A percentile compares a stretch with the other conserved stretches of the same genome.
phyloP scores from a whole-genome alignment of 1,140 invertebrate species.

The Coenobita brevimanus region DNA sequence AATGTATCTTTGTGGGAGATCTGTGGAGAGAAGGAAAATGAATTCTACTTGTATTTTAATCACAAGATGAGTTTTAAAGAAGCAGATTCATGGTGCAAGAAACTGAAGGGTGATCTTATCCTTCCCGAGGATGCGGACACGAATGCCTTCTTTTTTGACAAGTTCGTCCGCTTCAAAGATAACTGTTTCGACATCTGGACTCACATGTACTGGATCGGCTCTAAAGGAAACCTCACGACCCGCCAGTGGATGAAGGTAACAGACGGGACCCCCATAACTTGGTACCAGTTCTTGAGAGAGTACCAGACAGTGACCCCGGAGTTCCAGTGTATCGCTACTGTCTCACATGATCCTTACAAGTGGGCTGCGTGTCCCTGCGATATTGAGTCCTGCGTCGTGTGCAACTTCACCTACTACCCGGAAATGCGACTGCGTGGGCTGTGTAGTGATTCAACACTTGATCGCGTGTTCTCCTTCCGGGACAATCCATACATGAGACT shows the following conservation, averaged over 20 bases:
- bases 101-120: slow-evolving; percentile 5
- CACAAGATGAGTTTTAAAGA: not conserved
- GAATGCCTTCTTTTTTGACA: not conserved
- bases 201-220: slow-evolving; percentile 31
- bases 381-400: slow-evolving; percentile 17
- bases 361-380: slow-evolving; percentile 33
- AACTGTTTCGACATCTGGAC: slow-evolving; percentile 32
- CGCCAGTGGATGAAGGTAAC: not conserved
- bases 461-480: slow-evolving; percentile 6
- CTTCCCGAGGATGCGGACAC: not conserved
- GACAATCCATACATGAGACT: not conserved
- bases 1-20: not conserved
- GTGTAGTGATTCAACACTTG: not conserved
- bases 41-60: slow-evolving; percentile 25
- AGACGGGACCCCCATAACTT: not conserved
- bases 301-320: slow-evolving; percentile 3
- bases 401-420: slow-evolving; percentile 13
- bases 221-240: not conserved
- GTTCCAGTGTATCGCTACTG: not conserved
- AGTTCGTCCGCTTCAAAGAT: not conserved
- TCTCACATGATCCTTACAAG: slow-evolving; percentile 18
- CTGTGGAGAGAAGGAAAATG: not conserved
- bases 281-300: slow-evolving; percentile 12
- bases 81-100: slow-evolving; percentile 3
- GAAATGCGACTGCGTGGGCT: slow-evolving; percentile 6